Conservation (phyloP, 2,888 invertebrate genomes). For the Frankliniella intonsa region DNA sequence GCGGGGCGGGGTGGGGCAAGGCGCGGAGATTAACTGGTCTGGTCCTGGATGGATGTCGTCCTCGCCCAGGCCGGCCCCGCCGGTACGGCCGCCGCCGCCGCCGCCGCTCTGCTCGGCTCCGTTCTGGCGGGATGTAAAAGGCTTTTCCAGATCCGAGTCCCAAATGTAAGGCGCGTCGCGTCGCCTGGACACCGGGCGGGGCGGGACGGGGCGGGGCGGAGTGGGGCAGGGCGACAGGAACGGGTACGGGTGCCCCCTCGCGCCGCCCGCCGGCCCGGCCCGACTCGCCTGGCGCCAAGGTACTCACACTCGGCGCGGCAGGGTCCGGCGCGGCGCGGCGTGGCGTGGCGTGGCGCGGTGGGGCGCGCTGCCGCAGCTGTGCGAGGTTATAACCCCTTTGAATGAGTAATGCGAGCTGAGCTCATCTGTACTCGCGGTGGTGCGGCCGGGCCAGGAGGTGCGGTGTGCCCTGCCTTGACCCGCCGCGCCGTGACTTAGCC, state of each 20-base stretch:
- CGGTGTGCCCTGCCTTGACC: background rate
- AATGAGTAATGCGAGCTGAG: too few species aligned
- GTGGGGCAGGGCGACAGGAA: background rate
- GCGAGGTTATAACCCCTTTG: too few species aligned
- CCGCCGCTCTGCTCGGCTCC: background rate
- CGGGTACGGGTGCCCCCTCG: background rate
- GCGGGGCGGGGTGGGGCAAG: background rate
- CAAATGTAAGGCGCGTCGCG: conserved; percentile 13
- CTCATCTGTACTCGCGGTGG: too few species aligned
- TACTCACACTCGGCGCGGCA: background rate
- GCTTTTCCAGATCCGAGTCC: conserved; percentile 8
- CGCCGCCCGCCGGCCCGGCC: background rate
- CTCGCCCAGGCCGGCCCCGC: background rate
- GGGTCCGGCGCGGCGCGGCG: background rate
- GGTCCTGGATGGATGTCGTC: background rate
- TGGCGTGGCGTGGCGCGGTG: background rate
- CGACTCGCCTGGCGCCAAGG: background rate
- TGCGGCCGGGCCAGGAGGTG: too few species aligned
- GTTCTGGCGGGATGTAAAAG: conserved; percentile 2
- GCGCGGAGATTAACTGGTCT: background rate
- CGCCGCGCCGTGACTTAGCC: too few species aligned
- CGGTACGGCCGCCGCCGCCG: background rate
- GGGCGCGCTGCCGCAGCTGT: background rate
- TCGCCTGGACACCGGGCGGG: background rate
- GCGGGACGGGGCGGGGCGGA: background rate